These are phyloP conservation scores for Leptogaster cylindrica DNA, from an alignment of 2,888 invertebrate species.

Conservation along the genomic window DNA sequence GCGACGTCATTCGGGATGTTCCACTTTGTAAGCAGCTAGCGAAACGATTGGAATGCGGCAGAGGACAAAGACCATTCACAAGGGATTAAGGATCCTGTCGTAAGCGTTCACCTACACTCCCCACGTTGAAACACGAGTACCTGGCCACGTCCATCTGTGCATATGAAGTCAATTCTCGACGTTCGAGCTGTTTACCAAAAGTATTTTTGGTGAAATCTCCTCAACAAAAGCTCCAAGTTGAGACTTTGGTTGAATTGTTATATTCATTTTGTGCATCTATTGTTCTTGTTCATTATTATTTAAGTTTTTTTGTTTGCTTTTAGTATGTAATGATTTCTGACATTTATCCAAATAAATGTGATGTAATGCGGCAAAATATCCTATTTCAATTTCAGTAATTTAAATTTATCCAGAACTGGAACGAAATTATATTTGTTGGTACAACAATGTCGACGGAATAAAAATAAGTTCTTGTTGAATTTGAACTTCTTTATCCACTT, in stretches of 20 bases:
- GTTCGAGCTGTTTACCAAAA: conserved; percentile 21
- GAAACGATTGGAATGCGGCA: conserved; percentile 70
- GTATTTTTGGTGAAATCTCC: conserved; percentile 20
- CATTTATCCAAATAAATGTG: conserved; percentile 9
- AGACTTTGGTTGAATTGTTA: conserved; percentile 21
- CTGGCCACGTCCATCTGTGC: conserved; percentile 36
- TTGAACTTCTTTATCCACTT: too few relatives aligned
- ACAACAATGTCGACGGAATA: too few relatives aligned
- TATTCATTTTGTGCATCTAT: background rate
- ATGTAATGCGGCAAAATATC: too few relatives aligned
- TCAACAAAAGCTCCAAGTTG: background rate
- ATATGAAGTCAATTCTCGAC: background rate
- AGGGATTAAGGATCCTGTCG: conserved; percentile 40
- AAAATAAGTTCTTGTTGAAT: too few relatives aligned
- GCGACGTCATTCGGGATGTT: conserved; percentile 82
- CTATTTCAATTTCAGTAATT: too few relatives aligned
- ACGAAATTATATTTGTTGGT: too few relatives aligned
- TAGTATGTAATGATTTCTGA: conserved; percentile 9
- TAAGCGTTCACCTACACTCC: conserved; percentile 3
- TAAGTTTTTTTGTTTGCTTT: background rate
- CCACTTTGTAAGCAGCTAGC: conserved; percentile 80
- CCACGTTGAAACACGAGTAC: conserved; percentile 25
- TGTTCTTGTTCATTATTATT: conserved; percentile 1
- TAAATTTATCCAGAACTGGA: too few relatives aligned
- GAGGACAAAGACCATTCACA: conserved; percentile 49